Evolutionary conservation across 2,888 invertebrate species (phyloP).

Genomic region (Ormyrus thymus): DNA sequence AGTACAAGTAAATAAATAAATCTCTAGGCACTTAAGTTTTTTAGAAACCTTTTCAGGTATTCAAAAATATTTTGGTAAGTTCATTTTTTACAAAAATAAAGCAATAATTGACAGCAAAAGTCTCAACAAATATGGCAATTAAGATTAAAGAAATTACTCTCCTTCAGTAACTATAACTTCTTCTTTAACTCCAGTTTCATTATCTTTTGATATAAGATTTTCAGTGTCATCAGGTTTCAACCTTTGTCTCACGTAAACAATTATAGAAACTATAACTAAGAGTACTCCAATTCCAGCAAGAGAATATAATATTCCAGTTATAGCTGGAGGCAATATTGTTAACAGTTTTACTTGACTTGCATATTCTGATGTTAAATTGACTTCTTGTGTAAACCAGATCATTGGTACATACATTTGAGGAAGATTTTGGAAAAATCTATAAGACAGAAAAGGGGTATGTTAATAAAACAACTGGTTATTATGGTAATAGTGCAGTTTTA

Average conservation of each 20-base stretch:
- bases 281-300: constrained; percentile 76
- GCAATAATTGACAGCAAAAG: constrained; percentile 8
- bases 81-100: constrained; percentile 25
- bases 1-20: constrained; percentile 17
- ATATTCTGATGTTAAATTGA: constrained; percentile 78
- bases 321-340: constrained; percentile 74
- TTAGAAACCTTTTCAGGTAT: not conserved
- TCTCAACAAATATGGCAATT: constrained; percentile 17
- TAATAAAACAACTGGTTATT: constrained; percentile 29
- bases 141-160: constrained; percentile 25
- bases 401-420: constrained; percentile 81
- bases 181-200: not conserved
- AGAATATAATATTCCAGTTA: constrained; percentile 77
- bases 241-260: constrained; percentile 67
- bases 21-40: constrained; percentile 42
- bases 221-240: constrained; percentile 68
- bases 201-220: constrained; percentile 46
- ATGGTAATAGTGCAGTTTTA: constrained; percentile 17
- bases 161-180: constrained; percentile 24
- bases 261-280: constrained; percentile 70
- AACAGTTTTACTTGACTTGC: constrained; percentile 77
- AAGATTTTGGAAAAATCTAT: constrained; percentile 78
- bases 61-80: not conserved
- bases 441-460: not conserved
- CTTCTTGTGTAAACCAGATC: constrained; percentile 86